These are phyloP conservation scores for Vidua chalybeata DNA, from an alignment of 2,113 vertebrate genomes.

Conservation along the genomic window DNA sequence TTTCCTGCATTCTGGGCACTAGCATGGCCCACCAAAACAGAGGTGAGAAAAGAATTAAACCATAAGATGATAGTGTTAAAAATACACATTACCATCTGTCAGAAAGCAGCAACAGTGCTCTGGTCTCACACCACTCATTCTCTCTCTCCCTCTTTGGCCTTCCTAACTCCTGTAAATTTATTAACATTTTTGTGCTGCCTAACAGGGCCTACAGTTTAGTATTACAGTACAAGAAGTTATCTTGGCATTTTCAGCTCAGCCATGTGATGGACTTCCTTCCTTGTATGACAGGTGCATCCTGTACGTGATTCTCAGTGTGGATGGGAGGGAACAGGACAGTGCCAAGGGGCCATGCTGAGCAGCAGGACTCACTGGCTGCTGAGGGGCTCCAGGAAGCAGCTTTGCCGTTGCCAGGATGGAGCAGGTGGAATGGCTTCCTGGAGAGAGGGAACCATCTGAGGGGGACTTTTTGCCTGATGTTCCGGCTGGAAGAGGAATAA, in stretches of 20 bases:
- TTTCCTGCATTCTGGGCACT: neutral
- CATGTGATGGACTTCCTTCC: neutral
- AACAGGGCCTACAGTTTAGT: neutral
- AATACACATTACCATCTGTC: neutral
- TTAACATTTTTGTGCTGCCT: neutral
- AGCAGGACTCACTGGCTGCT: conserved; percentile 73
- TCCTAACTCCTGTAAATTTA: neutral
- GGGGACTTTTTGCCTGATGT: conserved; percentile 73
- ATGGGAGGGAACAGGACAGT: neutral
- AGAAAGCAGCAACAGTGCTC: neutral
- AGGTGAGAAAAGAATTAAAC: neutral
- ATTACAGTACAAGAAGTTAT: neutral
- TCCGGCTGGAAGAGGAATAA: conserved; percentile 55
- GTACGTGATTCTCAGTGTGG: rapidly evolving
- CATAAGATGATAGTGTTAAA: neutral
- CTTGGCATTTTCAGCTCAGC: neutral
- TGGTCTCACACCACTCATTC: neutral
- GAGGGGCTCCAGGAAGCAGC: conserved; percentile 75
- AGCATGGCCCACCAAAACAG: neutral
- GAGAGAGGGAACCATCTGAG: conserved; percentile 66
- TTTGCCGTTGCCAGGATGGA: conserved; percentile 72
- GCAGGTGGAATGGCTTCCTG: conserved; percentile 57
- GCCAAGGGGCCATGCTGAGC: neutral
- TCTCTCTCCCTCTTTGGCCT: neutral
- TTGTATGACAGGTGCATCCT: neutral